These are phyloP conservation scores for Scolopax rusticola DNA, from an alignment of 2,797 vertebrate species.

Conservation along the genomic window DNA sequence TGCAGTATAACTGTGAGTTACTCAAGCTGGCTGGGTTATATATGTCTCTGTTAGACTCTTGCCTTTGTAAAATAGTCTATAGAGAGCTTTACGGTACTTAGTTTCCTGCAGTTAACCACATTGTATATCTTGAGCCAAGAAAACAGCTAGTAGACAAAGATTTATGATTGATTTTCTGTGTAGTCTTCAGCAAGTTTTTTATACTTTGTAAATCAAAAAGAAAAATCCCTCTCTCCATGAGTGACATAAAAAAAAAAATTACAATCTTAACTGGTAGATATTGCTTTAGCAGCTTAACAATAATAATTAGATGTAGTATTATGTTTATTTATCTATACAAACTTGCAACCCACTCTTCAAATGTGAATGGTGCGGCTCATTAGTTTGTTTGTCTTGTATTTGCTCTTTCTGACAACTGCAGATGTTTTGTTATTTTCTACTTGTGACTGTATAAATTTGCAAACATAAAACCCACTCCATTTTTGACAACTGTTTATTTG, in stretches of 20 bases:
- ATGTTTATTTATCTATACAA: not conserved
- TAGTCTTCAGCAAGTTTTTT: not conserved
- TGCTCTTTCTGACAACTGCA: not conserved
- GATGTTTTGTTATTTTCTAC: conserved; percentile 43
- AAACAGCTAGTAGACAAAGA: not conserved
- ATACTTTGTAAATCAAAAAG: not conserved
- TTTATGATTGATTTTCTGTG: not conserved
- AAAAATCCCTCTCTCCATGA: rapidly evolving
- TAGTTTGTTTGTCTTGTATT: not conserved
- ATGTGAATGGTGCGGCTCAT: not conserved
- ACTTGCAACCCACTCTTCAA: not conserved
- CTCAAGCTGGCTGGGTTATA: not conserved
- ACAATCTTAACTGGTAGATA: not conserved
- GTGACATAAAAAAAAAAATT: not conserved
- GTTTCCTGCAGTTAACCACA: not conserved
- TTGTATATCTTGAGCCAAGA: not conserved
- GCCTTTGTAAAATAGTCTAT: not conserved
- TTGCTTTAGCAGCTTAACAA: not conserved
- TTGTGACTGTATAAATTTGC: conserved; percentile 36
- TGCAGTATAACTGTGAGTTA: not conserved
- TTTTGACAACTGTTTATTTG: not conserved
- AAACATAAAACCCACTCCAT: not conserved
- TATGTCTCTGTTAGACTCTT: not conserved
- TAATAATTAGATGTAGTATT: not conserved
- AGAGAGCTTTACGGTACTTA: not conserved